Conservation (phyloP, 1,140 invertebrate species). For the Drosophila ambigua region DNA sequence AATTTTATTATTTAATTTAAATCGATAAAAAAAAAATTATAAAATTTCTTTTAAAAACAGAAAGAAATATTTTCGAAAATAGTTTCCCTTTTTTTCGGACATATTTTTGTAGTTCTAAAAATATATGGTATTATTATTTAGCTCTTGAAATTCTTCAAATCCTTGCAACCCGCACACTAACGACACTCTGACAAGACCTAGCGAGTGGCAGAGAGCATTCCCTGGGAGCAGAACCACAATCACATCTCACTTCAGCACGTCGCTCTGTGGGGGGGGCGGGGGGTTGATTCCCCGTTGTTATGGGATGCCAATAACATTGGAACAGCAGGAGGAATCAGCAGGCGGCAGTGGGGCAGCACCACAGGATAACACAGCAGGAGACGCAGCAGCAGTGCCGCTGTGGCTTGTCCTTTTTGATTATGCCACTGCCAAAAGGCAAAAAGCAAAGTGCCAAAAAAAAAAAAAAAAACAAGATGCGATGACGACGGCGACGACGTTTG, state of each 20-base stretch:
- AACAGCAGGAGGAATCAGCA: constrained; percentile 4
- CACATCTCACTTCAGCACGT: constrained; percentile 47
- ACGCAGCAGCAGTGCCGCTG: constrained; percentile 20
- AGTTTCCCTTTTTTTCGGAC: no score
- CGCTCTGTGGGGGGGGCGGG: constrained; percentile 4
- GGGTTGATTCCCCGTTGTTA: constrained; percentile 20
- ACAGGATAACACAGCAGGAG: constrained; percentile 6
- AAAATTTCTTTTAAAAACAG: no score
- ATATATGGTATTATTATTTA: no score
- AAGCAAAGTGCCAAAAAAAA: constrained; percentile 46
- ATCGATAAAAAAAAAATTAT: no score
- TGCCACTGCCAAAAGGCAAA: constrained; percentile 58
- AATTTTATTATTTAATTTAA: no score
- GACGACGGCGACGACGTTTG: constrained; percentile 29
- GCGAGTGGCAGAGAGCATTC: constrained; percentile 18
- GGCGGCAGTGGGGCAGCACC: constrained; percentile 2
- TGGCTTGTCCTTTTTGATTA: constrained; percentile 75
- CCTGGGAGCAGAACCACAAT: constrained; percentile 42
- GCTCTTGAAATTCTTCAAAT: not conserved
- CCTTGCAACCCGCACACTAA: not conserved
- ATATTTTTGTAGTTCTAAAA: no score
- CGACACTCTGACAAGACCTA: constrained; percentile 57
- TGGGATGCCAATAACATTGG: constrained; percentile 66
- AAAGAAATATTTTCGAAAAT: no score
- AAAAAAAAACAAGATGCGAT: constrained; percentile 16